Conservation (phyloP, 2,888 invertebrate species). For the Tetragnatha montana region DNA sequence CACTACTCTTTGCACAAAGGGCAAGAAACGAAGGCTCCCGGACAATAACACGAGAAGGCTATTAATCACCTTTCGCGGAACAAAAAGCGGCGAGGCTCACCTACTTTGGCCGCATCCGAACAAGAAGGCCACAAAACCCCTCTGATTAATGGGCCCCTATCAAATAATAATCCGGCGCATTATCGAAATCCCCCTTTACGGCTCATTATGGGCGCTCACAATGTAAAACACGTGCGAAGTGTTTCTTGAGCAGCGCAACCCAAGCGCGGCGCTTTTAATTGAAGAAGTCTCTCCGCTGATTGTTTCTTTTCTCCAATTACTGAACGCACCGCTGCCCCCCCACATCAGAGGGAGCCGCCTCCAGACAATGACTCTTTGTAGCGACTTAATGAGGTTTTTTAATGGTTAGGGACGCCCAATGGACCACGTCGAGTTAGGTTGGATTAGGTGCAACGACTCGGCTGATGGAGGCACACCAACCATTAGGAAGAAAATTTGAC, state of each 20-base stretch:
- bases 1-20: neutral
- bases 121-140: slow-evolving; percentile 5
- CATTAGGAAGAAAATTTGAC: too few relatives aligned
- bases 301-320: slow-evolving; percentile 52
- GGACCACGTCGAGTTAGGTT: too few relatives aligned
- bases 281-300: slow-evolving; percentile 38
- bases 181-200: slow-evolving; percentile 42
- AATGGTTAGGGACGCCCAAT: too few relatives aligned
- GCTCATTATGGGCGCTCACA: slow-evolving; percentile 30
- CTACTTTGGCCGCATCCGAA: slow-evolving; percentile 16
- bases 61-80: slow-evolving; percentile 26
- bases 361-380: too few relatives aligned
- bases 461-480: too few relatives aligned
- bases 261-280: slow-evolving; percentile 53
- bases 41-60: neutral
- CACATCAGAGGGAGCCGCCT: slow-evolving; percentile 45
- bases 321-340: slow-evolving; percentile 28
- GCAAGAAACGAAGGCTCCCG: neutral
- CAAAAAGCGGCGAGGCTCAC: neutral
- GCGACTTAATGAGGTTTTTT: too few relatives aligned
- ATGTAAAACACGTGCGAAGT: slow-evolving; percentile 53
- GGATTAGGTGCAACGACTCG: too few relatives aligned
- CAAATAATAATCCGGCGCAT: slow-evolving; percentile 54
- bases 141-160: slow-evolving; percentile 48
- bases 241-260: slow-evolving; percentile 24